Percentiles rank a stretch among this genome's conserved stretches.
Conservation (phyloP, 2,113 vertebrate genomes). For the Hydrochoerus hydrochaeris region DNA sequence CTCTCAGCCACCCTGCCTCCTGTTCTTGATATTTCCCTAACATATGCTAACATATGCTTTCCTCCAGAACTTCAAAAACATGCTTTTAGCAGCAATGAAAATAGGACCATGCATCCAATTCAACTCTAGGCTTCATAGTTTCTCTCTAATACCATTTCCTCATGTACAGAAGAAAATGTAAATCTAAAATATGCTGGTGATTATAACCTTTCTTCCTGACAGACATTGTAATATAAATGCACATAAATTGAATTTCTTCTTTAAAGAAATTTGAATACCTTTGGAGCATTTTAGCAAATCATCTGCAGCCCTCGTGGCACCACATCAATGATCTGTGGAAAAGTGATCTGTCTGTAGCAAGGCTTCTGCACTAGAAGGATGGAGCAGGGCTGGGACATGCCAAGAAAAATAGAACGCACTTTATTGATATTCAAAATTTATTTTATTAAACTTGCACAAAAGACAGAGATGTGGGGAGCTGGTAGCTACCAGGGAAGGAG, state of each 20-base stretch:
- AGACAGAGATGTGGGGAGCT: constrained; percentile 85
- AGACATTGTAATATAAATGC: constrained; percentile 99
- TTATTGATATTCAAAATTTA: constrained; percentile 98
- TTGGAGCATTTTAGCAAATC: constrained; percentile 97
- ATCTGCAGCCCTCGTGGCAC: constrained; percentile 96
- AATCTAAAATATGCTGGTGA: constrained; percentile 94
- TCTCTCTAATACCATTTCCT: constrained; percentile 90
- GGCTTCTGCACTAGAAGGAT: constrained; percentile 88
- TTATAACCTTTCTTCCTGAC: constrained; percentile 98
- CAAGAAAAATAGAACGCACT: constrained; percentile 96
- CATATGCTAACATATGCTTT: constrained; percentile 89
- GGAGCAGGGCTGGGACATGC: constrained; percentile 87
- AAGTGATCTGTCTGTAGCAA: constrained; percentile 93
- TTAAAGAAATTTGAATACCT: constrained; percentile 98
- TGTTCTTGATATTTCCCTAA: constrained; percentile 87
- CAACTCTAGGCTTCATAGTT: constrained; percentile 86
- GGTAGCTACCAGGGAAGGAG: constrained; percentile 82
- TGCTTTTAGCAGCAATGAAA: constrained; percentile 86
- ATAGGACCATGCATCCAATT: constrained; percentile 86
- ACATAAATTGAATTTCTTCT: constrained; percentile 99
- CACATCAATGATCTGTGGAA: constrained; percentile 95
- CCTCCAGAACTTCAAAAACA: constrained; percentile 88
- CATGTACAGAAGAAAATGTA: constrained; percentile 91
- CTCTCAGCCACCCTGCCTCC: constrained; percentile 85
- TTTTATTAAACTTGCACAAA: constrained; percentile 96